Conservation (phyloP, 2,888 invertebrate genomes). For the Dynastes tityus region DNA sequence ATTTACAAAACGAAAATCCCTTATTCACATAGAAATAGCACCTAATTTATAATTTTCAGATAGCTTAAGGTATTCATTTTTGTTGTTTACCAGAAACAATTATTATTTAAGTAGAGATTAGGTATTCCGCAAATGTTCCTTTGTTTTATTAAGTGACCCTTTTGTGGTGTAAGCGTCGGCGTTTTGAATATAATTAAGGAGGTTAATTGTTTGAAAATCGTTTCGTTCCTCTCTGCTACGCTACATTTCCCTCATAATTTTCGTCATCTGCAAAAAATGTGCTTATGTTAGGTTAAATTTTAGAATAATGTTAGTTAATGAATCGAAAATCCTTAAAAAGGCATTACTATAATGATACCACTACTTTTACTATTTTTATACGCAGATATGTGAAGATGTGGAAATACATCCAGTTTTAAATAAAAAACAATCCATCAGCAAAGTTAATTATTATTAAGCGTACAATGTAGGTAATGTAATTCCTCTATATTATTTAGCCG, state of each 20-base stretch:
- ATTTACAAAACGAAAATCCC: neutral
- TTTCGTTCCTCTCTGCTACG: neutral
- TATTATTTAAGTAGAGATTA: slow-evolving; percentile 20
- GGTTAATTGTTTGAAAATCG: slow-evolving; percentile 29
- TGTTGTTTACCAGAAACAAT: slow-evolving; percentile 28
- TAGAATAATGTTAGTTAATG: neutral
- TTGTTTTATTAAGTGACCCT: slow-evolving; percentile 33
- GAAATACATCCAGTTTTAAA: too few species aligned
- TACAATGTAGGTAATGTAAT: too few species aligned
- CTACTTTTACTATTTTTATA: too few species aligned
- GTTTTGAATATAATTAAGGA: slow-evolving; percentile 26
- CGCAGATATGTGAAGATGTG: too few species aligned
- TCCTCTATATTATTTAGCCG: too few species aligned
- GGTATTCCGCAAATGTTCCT: slow-evolving; percentile 25
- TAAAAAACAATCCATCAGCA: too few species aligned
- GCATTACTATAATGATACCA: too few species aligned
- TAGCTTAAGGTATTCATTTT: slow-evolving; percentile 16
- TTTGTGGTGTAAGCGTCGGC: slow-evolving; percentile 25
- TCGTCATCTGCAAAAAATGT: slow-evolving; percentile 4
- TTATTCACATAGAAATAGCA: slow-evolving; percentile 16
- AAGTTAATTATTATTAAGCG: too few species aligned
- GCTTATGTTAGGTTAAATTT: slow-evolving; percentile 3
- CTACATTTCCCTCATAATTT: neutral
- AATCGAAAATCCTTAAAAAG: neutral
- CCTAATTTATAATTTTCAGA: slow-evolving; percentile 15